Percentiles rank a stretch among this genome's conserved stretches.
Conservation (phyloP, 1,140 invertebrate genomes). For the Drosophila subpulchrella region DNA sequence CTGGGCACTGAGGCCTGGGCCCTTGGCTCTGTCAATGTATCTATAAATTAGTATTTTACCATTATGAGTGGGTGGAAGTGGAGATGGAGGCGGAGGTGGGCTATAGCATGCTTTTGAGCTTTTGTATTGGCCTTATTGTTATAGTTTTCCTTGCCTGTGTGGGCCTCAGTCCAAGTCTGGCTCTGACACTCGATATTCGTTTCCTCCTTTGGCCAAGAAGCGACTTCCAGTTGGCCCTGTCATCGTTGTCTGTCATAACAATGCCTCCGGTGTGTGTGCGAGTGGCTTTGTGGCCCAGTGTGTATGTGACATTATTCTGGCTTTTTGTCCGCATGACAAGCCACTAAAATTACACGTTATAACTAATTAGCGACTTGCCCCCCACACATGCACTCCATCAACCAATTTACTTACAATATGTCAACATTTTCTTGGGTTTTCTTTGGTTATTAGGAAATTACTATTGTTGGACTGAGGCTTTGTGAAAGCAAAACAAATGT, state of each 20-base stretch:
- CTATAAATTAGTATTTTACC: constrained; percentile 82
- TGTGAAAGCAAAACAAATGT: too few species aligned
- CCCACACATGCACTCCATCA: constrained; percentile 23
- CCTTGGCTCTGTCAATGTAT: constrained; percentile 74
- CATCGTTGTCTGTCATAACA: constrained; percentile 61
- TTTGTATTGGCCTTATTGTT: constrained; percentile 73
- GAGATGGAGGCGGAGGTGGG: constrained; percentile 2
- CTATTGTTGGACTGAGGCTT: not conserved
- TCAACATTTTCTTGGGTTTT: constrained; percentile 24
- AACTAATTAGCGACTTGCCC: constrained; percentile 70
- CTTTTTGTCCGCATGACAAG: constrained; percentile 47
- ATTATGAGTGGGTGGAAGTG: constrained; percentile 64
- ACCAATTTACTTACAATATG: constrained; percentile 65
- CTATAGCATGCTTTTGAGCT: constrained; percentile 53
- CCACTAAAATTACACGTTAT: constrained; percentile 75
- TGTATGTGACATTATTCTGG: constrained; percentile 45
- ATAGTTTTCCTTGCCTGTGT: constrained; percentile 59
- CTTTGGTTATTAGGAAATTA: constrained; percentile 19
- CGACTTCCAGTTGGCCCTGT: constrained; percentile 39
- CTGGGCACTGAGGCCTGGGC: constrained; percentile 47
- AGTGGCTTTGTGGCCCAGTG: constrained; percentile 23
- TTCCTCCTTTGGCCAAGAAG: constrained; percentile 24
- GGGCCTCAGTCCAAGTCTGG: constrained; percentile 29
- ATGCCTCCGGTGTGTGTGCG: constrained; percentile 44
- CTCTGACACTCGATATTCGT: constrained; percentile 54